Conservation (phyloP, 2,797 vertebrate genomes). For the Hipposideros larvatus region DNA sequence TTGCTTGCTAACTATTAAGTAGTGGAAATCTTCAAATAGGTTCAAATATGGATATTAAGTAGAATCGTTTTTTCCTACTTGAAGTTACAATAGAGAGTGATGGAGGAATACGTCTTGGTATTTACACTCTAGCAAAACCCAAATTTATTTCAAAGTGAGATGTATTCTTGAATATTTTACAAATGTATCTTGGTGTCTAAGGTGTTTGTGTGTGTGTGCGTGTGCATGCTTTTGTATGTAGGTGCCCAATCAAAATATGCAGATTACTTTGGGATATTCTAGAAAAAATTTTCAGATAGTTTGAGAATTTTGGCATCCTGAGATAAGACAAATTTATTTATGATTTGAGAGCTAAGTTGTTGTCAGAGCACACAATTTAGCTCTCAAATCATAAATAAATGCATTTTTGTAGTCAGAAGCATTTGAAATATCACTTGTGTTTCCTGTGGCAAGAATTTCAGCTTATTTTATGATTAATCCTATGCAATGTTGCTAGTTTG, state of each 20-base stretch:
- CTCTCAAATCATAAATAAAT: constrained; percentile 31
- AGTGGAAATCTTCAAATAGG: background rate
- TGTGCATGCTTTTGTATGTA: background rate
- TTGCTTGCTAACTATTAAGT: background rate
- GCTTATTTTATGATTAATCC: constrained; percentile 2
- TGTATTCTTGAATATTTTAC: background rate
- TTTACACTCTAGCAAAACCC: background rate
- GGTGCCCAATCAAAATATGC: background rate
- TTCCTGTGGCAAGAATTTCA: constrained; percentile 32
- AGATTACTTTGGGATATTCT: background rate
- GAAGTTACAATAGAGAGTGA: background rate
- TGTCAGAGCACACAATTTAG: constrained; percentile 1
- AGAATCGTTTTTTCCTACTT: background rate
- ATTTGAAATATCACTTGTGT: background rate
- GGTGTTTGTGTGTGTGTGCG: background rate
- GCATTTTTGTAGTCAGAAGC: background rate
- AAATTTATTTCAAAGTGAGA: constrained; percentile 29
- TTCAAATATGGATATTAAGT: background rate
- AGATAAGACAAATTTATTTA: background rate
- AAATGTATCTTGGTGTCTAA: background rate
- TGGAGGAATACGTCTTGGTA: background rate
- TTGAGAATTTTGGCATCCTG: constrained; percentile 5
- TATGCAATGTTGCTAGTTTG: background rate
- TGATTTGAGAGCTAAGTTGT: constrained; percentile 30
- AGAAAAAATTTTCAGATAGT: constrained; percentile 22